Evolutionary conservation across 2,113 vertebrate genomes (phyloP), one percentile per base, ranked within the genome.

Genomic region (Perccottus glenii): DNA sequence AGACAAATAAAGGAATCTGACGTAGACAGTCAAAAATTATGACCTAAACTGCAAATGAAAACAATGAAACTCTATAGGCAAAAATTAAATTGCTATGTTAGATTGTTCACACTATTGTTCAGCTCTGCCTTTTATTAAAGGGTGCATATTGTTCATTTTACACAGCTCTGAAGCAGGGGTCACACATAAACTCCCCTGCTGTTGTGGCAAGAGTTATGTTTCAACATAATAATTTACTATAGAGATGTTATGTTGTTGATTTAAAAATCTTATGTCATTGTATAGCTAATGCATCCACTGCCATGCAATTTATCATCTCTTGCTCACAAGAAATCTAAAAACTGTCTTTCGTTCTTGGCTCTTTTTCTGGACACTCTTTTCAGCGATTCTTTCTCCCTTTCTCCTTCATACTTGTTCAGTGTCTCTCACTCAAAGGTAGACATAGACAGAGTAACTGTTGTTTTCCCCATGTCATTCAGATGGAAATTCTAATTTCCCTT

Each of bases 401-500:
- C 50, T 75, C 71, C 69, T 65, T 65, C 46, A 4, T 45, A 65
- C 60, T 79, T 76, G 70, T 64, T 87, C 74, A 75, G 60, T 70
- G 70, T 77, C 77, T 80, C 73, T 65, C 56, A 85, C 91, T 94
- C 86, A 90, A 88, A 65, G 86, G 89, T 82, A 88, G 89, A 93
- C 93, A 92, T 90, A 81, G 92, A 94, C 91, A 91, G 91, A 93
- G 92, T 94, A 94, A 94, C 91, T 94, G 90, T 94, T 95, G 91
- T 96, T 96, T 96, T 91, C 93, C 93, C 94, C 92, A 92, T 92
- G 87, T 91, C 93, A 96, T 98, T 96, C 93, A 95, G 88, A 95
- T 98, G 95, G 95, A 96, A 97, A 98, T 96, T 94, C 94, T 95
- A 95, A 95, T 96, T 94, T 94, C 92, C 89, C 89, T 82, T 85